These are phyloP conservation scores for Schizaphis graminum DNA, from an alignment of 2,888 invertebrate species.

Conservation along the genomic window DNA sequence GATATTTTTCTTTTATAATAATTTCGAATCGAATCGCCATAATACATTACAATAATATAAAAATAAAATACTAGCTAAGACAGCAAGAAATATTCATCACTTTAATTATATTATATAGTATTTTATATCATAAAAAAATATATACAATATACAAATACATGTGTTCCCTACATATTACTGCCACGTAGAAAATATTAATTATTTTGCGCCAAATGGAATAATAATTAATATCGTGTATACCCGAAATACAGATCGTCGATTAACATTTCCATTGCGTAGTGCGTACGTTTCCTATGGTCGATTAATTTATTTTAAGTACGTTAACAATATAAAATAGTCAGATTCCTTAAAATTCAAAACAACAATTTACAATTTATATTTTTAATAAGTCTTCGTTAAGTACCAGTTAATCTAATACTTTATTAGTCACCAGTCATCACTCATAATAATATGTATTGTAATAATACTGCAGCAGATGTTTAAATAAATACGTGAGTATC, in stretches of 20 bases:
- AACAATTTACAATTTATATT: neutral
- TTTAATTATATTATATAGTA: neutral
- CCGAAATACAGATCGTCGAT: neutral
- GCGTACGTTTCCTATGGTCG: neutral
- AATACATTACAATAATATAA: neutral
- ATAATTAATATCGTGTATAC: slow-evolving; percentile 6
- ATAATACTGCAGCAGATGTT: neutral
- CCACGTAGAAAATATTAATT: neutral
- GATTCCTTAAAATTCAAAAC: neutral
- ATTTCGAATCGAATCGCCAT: neutral
- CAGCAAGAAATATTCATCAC: neutral
- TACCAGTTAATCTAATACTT: slow-evolving; percentile 12
- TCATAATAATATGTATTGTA: neutral
- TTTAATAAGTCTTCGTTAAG: neutral
- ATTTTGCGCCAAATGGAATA: neutral
- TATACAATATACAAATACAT: neutral
- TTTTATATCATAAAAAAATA: neutral
- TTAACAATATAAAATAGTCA: neutral
- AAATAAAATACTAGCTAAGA: neutral
- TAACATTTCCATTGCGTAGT: neutral
- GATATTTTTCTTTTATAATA: neutral
- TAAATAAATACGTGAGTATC: slow-evolving; percentile 23
- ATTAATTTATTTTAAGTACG: slow-evolving; percentile 12
- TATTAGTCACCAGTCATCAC: slow-evolving; percentile 34
- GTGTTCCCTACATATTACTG: neutral